Percentiles rank a stretch among this genome's conserved stretches.
These are phyloP conservation scores for Trissolcus japonicus DNA, from an alignment of 2,888 invertebrate genomes.

Conservation along the genomic window DNA sequence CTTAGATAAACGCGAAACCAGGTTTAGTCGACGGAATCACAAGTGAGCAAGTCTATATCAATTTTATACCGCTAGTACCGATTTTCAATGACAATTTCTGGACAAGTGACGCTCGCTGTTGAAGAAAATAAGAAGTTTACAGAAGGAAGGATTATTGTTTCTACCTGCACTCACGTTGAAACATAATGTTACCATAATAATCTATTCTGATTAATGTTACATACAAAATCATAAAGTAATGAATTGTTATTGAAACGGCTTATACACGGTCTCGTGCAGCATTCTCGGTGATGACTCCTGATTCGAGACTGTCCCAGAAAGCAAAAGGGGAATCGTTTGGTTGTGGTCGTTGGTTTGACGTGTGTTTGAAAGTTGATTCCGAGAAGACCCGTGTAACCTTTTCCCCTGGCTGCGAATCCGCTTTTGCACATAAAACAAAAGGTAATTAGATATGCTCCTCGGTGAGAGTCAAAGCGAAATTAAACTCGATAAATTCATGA, in stretches of 20 bases:
- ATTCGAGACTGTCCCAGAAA: neutral
- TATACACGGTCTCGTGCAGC: slow-evolving; percentile 48
- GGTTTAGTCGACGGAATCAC: slow-evolving; percentile 37
- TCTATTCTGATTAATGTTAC: slow-evolving; percentile 51
- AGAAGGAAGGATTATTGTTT: slow-evolving; percentile 35
- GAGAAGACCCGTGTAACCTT: neutral
- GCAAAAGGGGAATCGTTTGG: neutral
- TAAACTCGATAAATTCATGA: slow-evolving; percentile 32
- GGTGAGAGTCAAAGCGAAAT: slow-evolving; percentile 25
- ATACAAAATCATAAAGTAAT: slow-evolving; percentile 34
- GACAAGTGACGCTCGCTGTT: neutral
- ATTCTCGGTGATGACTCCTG: slow-evolving; percentile 16
- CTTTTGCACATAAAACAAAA: slow-evolving; percentile 28
- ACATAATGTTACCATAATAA: slow-evolving; percentile 43
- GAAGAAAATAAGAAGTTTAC: neutral
- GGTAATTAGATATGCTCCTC: slow-evolving; percentile 37
- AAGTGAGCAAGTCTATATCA: slow-evolving; percentile 42
- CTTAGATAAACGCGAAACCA: slow-evolving; percentile 31
- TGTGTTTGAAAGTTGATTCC: too few relatives aligned
- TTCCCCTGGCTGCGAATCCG: slow-evolving; percentile 8
- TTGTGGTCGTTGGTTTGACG: too few relatives aligned
- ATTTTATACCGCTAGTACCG: slow-evolving; percentile 37
- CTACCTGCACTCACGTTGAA: slow-evolving; percentile 46
- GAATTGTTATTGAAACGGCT: slow-evolving; percentile 53
- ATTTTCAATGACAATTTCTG: slow-evolving; percentile 12